Percentiles rank a stretch among this genome's conserved stretches.
Evolutionary conservation across 1,140 invertebrate genomes (phyloP).

Genomic region (Cheumatopsyche charites): DNA sequence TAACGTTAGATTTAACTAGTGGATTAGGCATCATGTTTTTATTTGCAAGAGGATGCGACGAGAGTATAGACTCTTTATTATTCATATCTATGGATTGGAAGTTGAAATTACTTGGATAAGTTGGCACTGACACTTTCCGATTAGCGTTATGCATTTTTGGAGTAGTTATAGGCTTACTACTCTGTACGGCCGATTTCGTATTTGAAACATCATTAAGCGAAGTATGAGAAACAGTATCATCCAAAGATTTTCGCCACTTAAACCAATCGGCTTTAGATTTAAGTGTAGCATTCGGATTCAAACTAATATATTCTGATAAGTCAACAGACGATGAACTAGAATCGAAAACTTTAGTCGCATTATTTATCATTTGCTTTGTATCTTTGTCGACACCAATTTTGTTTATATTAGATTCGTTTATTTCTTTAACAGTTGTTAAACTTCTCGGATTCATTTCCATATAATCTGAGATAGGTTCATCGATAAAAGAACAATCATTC

Average conservation of each 20-base stretch:
- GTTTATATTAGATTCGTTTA: slow-evolving; percentile 36
- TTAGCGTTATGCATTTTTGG: slow-evolving; percentile 34
- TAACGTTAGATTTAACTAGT: slow-evolving; percentile 40
- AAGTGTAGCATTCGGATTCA: slow-evolving; percentile 43
- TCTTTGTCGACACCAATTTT: slow-evolving; percentile 42
- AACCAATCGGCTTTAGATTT: slow-evolving; percentile 19
- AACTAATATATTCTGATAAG: slow-evolving; percentile 43
- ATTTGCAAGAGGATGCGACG: slow-evolving; percentile 45
- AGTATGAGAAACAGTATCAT: slow-evolving; percentile 28
- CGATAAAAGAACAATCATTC: background rate
- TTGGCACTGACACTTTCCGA: slow-evolving; percentile 42
- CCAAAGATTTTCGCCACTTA: slow-evolving; percentile 30
- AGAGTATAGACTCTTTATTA: slow-evolving; percentile 42
- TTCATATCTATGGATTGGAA: slow-evolving; percentile 33
- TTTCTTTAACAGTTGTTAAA: slow-evolving; percentile 44
- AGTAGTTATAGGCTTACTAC: slow-evolving; percentile 33
- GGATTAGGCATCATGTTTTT: slow-evolving; percentile 41
- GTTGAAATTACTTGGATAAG: slow-evolving; percentile 31
- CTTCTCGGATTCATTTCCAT: slow-evolving; percentile 44
- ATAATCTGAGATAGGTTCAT: slow-evolving; percentile 37
- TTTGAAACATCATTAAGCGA: background rate
- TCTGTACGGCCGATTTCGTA: slow-evolving; percentile 33
- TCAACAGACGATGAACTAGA: slow-evolving; percentile 16
- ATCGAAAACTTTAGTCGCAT: slow-evolving; percentile 42
- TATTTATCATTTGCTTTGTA: slow-evolving; percentile 46